Evolutionary conservation across 2,888 invertebrate genomes (phyloP).

Genomic region (Leptinotarsa haldemani): DNA sequence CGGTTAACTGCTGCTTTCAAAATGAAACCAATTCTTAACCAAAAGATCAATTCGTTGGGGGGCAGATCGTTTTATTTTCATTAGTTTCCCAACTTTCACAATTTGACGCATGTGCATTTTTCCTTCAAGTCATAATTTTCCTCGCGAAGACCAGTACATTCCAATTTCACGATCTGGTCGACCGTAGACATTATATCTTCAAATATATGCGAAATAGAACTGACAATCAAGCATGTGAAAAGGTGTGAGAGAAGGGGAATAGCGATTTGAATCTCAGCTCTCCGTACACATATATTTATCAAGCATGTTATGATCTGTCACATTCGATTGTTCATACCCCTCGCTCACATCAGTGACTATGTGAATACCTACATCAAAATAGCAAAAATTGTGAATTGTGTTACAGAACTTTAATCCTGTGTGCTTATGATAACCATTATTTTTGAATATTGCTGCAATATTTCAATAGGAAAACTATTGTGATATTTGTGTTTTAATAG

Average conservation of each 20-base stretch:
- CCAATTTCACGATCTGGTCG: neutral
- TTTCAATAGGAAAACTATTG: neutral
- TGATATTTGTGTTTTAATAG: constrained; percentile 12
- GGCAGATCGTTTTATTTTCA: no score
- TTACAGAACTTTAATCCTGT: neutral
- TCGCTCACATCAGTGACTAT: constrained; percentile 37
- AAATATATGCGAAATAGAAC: constrained; percentile 4
- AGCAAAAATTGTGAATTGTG: constrained; percentile 8
- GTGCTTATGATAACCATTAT: constrained; percentile 1
- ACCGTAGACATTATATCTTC: neutral
- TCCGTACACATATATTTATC: constrained; percentile 41
- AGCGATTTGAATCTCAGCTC: constrained; percentile 39
- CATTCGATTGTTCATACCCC: constrained; percentile 42
- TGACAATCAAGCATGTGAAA: constrained; percentile 19
- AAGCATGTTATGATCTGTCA: constrained; percentile 44
- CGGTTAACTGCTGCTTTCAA: no score
- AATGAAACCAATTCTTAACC: no score
- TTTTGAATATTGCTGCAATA: neutral
- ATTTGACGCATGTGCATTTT: no score
- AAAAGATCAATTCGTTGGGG: no score
- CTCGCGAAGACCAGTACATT: neutral
- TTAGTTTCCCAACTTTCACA: no score
- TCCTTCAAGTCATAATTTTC: no score
- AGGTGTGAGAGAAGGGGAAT: constrained; percentile 33
- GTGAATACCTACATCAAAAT: constrained; percentile 29